These are phyloP conservation scores for Ispidina lecontei DNA, from an alignment of 2,797 vertebrate species.

Conservation along the genomic window DNA sequence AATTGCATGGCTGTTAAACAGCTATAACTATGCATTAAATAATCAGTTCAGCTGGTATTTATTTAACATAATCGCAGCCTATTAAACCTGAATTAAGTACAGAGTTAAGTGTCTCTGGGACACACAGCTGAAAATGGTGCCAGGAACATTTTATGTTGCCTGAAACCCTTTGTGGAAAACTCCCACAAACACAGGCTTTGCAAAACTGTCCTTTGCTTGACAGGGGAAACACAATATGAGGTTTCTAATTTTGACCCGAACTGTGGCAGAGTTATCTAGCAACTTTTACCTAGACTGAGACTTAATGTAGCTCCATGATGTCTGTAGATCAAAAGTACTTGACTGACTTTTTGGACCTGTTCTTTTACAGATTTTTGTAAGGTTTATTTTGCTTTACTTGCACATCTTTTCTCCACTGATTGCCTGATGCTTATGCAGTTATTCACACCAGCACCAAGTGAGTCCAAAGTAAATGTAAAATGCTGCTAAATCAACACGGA, in stretches of 20 bases:
- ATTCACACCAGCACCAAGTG: slow-evolving; percentile 15
- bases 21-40: slow-evolving; percentile 77
- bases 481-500: slow-evolving; percentile 5
- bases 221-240: neutral
- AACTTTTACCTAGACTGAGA: neutral
- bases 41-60: slow-evolving; percentile 80
- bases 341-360: neutral
- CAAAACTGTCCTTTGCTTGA: neutral
- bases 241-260: neutral
- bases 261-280: neutral
- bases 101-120: slow-evolving; percentile 77
- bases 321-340: neutral
- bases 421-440: neutral
- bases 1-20: slow-evolving; percentile 74
- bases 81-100: slow-evolving; percentile 80
- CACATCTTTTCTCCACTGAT: slow-evolving; percentile 17
- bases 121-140: slow-evolving; percentile 67
- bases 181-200: slow-evolving; percentile 23
- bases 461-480: slow-evolving; percentile 59
- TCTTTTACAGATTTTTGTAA: neutral
- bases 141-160: slow-evolving; percentile 70
- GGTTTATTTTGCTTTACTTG: slow-evolving; percentile 25
- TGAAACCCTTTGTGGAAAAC: slow-evolving; percentile 64
- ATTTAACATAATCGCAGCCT: slow-evolving; percentile 78
- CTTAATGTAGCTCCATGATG: neutral